Base-by-base conservation (phyloP, 2,797 vertebrate genomes). In the Pitangus sulphuratus region DNA sequence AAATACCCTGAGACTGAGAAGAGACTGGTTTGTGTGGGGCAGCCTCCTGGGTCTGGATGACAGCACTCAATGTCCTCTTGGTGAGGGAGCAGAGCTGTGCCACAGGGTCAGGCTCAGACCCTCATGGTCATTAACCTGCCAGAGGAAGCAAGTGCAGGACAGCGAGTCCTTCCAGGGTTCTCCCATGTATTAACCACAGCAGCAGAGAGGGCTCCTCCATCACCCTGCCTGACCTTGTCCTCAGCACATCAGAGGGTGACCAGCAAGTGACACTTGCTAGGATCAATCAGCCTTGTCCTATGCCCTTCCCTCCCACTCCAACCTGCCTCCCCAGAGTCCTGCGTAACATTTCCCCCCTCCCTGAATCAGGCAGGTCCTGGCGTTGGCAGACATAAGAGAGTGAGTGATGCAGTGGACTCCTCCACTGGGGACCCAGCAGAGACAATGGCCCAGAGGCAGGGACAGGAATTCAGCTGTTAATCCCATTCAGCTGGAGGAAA, bases 151-250 rank as follows among this genome's bases (percentile, higher is more conserved):
- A 17, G 9, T 5, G 22, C 9, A 26, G 37, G 51, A 48, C 72
- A 30, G 2, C 1, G 24, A 51, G 39, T 57, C 66, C 28, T 39
- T 21, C 39, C 64, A n/a, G 57, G 25, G 51, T 2, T 68, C 18
- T 58, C 28, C 50, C 44, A 44, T 0, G 0, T 5, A 0, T 42
- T 35, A 0, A 28, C 22, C 45, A 15, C 21, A 19, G 44, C 16
- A 50, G 54, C 54, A 57, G 33, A 42, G 77, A 65, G 15, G 37
- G 50, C 31, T 61, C 44, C 15, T 31, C 51, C 35, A 12, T 5
- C 39, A 3, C 25, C 68, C 50, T 53, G 35, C 45, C 24, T 30
- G 28, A 35, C 28, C 58, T 33, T 31, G 53, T 54, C 76, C 69
- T 45, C 0, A 0, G 3, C 56, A 54, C 35, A 9, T 72, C 57